Evolutionary conservation across 2,797 vertebrate species (phyloP).

Genomic region (Sparus aurata): DNA sequence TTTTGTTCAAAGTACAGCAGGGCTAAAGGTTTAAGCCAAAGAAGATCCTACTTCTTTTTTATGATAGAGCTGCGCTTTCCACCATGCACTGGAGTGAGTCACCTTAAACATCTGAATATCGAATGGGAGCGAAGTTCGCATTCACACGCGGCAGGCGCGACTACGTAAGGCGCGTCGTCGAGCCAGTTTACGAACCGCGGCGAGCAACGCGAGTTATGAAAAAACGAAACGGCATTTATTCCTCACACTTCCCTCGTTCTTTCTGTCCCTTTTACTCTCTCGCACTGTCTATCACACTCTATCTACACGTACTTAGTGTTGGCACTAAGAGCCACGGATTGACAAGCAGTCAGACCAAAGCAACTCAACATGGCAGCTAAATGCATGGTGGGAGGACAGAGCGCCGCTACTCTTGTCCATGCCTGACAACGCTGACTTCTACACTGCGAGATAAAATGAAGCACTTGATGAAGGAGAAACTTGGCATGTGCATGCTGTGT

Average conservation of each 20-base stretch:
- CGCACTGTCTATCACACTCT: slow-evolving; percentile 47
- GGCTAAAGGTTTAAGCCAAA: slow-evolving; percentile 68
- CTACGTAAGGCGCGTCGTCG: slow-evolving; percentile 35
- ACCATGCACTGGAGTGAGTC: slow-evolving; percentile 41
- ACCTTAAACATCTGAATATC: slow-evolving; percentile 54
- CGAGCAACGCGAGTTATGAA: too few species aligned
- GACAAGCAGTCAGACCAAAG: slow-evolving; percentile 71
- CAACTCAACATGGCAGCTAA: slow-evolving; percentile 67
- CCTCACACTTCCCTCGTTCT: slow-evolving; percentile 46
- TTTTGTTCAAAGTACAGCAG: slow-evolving; percentile 78
- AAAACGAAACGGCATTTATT: neutral
- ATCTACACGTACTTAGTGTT: slow-evolving; percentile 48
- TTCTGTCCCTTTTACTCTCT: slow-evolving; percentile 45
- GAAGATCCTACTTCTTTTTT: slow-evolving; percentile 69
- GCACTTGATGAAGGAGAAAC: slow-evolving; percentile 21
- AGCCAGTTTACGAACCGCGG: slow-evolving; percentile 30
- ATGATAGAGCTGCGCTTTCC: slow-evolving; percentile 59
- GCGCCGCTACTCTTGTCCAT: slow-evolving; percentile 19
- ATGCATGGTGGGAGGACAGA: slow-evolving; percentile 61
- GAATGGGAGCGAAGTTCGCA: slow-evolving; percentile 20
- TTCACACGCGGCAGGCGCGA: slow-evolving; percentile 27
- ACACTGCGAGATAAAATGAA: slow-evolving; percentile 29
- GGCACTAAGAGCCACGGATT: slow-evolving; percentile 63
- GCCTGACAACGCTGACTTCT: slow-evolving; percentile 52
- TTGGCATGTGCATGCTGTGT: slow-evolving; percentile 13